Conservation (phyloP, 1,140 invertebrate genomes). For the Drosophila guanche region DNA sequence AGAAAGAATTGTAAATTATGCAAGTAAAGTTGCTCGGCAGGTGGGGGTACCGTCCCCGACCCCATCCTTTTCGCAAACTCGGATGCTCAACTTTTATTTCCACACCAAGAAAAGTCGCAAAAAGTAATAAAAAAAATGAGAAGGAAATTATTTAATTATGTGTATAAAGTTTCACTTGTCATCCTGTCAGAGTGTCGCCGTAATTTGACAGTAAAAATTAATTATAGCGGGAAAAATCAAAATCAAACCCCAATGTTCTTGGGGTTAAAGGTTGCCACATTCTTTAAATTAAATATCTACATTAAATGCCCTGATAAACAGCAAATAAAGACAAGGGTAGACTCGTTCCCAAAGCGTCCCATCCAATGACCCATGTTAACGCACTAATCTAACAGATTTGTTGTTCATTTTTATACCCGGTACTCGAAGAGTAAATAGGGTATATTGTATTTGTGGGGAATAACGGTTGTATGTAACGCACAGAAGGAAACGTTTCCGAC, state of each 20-base stretch:
- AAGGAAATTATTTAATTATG: constrained; percentile 74
- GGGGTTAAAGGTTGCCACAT: constrained; percentile 27
- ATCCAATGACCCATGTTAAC: constrained; percentile 69
- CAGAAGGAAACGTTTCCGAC: too few relatives aligned
- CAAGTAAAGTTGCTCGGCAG: constrained; percentile 54
- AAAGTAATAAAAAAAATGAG: constrained; percentile 36
- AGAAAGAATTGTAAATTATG: constrained; percentile 67
- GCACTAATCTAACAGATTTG: constrained; percentile 66
- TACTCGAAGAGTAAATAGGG: too few relatives aligned
- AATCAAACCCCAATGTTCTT: constrained; percentile 44
- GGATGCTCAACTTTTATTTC: constrained; percentile 42
- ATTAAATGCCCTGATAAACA: constrained; percentile 54
- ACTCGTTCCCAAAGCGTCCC: constrained; percentile 14
- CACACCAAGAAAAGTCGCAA: constrained; percentile 36
- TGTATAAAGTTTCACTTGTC: constrained; percentile 67
- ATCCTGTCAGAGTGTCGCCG: constrained; percentile 38
- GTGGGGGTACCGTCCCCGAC: background rate
- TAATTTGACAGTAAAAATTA: constrained; percentile 66
- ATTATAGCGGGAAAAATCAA: constrained; percentile 41
- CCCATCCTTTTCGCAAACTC: background rate
- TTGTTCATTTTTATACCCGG: constrained; percentile 44
- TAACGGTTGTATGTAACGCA: too few relatives aligned
- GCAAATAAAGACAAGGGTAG: constrained; percentile 61
- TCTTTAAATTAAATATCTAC: constrained; percentile 42
- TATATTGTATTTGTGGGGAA: too few relatives aligned